These are phyloP conservation scores for Eupithecia inturbata DNA, from an alignment of 2,888 invertebrate genomes.

Conservation along the genomic window DNA sequence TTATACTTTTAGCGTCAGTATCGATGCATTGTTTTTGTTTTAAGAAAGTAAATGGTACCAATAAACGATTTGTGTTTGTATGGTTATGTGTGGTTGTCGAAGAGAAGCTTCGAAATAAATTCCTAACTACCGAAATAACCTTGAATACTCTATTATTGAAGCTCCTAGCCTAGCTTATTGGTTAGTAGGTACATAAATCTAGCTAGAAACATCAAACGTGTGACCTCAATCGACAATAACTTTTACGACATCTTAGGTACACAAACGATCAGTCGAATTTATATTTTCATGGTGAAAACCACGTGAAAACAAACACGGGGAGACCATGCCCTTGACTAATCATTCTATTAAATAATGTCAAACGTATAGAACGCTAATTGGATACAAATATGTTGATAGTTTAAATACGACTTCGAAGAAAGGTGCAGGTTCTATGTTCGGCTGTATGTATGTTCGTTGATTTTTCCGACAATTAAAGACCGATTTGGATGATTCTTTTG, in stretches of 20 bases:
- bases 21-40: too few species aligned
- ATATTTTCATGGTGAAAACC: neutral
- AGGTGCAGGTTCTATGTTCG: too few species aligned
- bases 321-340: neutral
- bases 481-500: too few species aligned
- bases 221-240: neutral
- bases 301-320: neutral
- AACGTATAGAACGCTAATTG: neutral
- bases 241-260: slow-evolving; percentile 6
- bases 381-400: neutral
- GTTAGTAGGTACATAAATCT: neutral
- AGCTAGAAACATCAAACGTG: neutral
- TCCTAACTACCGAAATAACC: neutral
- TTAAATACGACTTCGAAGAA: neutral
- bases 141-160: neutral
- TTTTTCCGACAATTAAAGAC: too few species aligned
- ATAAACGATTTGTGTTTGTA: too few species aligned
- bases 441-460: too few species aligned
- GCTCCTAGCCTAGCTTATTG: neutral
- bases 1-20: too few species aligned
- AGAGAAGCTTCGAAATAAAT: too few species aligned
- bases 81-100: too few species aligned
- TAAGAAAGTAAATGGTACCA: too few species aligned
- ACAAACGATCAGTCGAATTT: neutral
- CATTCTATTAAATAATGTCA: neutral